Percentiles rank a stretch among this genome's conserved stretches.
These are phyloP conservation scores for Iphiclides podalirius DNA, from an alignment of 2,888 invertebrate genomes.

Conservation along the genomic window DNA sequence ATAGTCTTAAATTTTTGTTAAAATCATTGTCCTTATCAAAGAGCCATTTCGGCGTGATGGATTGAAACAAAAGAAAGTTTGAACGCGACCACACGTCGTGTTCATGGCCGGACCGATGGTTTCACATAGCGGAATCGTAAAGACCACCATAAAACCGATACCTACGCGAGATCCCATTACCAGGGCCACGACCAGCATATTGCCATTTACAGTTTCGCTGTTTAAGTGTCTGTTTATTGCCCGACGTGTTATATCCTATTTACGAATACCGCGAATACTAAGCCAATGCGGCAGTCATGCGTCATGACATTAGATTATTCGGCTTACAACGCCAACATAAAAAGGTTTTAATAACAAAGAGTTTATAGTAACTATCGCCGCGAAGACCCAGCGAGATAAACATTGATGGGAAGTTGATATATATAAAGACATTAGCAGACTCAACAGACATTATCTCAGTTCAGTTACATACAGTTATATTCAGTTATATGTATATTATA, in stretches of 20 bases:
- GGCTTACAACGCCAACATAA: too few species aligned
- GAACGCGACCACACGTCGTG: conserved; percentile 17
- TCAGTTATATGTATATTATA: too few species aligned
- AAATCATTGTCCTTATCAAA: neutral
- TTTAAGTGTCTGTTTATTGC: conserved; percentile 45
- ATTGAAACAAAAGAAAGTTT: conserved; percentile 13
- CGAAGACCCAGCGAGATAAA: too few species aligned
- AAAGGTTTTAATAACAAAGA: too few species aligned
- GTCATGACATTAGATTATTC: neutral
- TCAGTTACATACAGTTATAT: too few species aligned
- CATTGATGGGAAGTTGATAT: too few species aligned
- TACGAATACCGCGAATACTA: conserved; percentile 28
- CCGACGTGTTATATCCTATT: conserved; percentile 45
- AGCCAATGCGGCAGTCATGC: neutral
- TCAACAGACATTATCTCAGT: too few species aligned
- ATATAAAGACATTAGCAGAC: too few species aligned
- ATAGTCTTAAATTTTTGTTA: too few species aligned
- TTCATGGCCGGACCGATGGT: conserved; percentile 24
- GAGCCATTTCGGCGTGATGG: neutral
- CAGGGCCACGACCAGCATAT: conserved; percentile 33
- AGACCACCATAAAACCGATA: conserved; percentile 55
- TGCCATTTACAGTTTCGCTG: conserved; percentile 46
- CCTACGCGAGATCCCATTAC: conserved; percentile 57
- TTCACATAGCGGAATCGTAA: conserved; percentile 48
- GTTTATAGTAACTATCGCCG: too few species aligned